Percentiles rank a stretch among this genome's conserved stretches.
Evolutionary conservation across 2,888 invertebrate genomes (phyloP).

Genomic region (Drymonia ruficornis): DNA sequence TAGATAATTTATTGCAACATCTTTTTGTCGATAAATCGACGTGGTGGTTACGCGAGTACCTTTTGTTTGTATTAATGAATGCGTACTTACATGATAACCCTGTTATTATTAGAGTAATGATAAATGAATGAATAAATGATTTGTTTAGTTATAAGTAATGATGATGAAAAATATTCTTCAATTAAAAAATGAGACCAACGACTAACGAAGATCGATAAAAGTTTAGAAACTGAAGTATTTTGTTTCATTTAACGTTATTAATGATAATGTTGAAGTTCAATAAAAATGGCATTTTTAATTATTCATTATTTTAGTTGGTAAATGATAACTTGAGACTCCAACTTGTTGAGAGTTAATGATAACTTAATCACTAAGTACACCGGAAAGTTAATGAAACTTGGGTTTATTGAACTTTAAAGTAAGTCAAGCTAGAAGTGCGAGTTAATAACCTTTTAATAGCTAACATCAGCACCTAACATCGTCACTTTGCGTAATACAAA

Average conservation of each 20-base stretch:
- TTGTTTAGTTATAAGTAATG: slow-evolving; percentile 32
- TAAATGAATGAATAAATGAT: no score
- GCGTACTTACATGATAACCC: slow-evolving; percentile 33
- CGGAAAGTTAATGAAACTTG: no score
- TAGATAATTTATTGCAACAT: slow-evolving; percentile 50
- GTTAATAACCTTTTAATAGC: no score
- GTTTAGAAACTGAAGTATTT: slow-evolving; percentile 37
- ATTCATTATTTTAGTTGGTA: no score
- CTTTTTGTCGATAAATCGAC: slow-evolving; percentile 49
- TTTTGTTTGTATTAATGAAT: slow-evolving; percentile 62
- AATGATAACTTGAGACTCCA: no score
- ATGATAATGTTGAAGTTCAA: not conserved
- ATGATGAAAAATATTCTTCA: slow-evolving; percentile 42
- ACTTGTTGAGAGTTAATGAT: no score
- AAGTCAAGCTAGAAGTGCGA: no score
- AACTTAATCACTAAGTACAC: no score
- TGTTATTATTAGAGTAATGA: slow-evolving; percentile 30
- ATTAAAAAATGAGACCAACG: slow-evolving; percentile 22
- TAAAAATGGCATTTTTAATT: not conserved
- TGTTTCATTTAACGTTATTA: slow-evolving; percentile 27
- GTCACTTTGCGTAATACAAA: no score
- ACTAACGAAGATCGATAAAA: slow-evolving; percentile 32
- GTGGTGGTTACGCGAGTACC: slow-evolving; percentile 83
- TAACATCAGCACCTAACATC: no score
- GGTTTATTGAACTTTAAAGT: no score